Conservation (phyloP, 2,797 vertebrate species). For the Chelmon rostratus region DNA sequence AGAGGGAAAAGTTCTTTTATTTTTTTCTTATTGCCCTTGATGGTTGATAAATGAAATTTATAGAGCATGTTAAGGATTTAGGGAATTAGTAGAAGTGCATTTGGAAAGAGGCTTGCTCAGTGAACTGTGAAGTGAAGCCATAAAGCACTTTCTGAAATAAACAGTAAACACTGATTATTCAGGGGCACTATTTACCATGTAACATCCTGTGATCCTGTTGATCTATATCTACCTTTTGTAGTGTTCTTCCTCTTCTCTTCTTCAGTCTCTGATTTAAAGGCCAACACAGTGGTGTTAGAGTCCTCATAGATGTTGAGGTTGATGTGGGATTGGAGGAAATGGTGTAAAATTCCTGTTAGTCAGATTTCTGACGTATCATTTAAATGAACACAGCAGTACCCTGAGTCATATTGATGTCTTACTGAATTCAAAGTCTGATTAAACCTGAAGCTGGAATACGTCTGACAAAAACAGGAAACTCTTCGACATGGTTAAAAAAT, state of each 20-base stretch:
- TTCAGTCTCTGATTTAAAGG: constrained; percentile 8
- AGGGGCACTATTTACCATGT: constrained; percentile 31
- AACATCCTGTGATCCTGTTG: constrained; percentile 29
- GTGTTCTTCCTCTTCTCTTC: constrained; percentile 9
- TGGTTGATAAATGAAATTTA: constrained; percentile 55
- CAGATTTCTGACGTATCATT: constrained; percentile 1
- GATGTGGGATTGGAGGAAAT: not conserved
- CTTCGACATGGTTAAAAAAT: not conserved
- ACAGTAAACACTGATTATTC: constrained; percentile 57
- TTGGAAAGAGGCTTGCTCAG: constrained; percentile 24
- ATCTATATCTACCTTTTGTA: constrained; percentile 41
- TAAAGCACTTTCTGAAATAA: constrained; percentile 58
- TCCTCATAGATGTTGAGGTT: not conserved
- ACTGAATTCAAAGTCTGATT: not conserved
- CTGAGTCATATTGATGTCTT: not conserved
- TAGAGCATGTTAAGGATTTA: constrained; percentile 52
- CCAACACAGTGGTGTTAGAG: constrained; percentile 4
- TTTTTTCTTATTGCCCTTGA: constrained; percentile 10
- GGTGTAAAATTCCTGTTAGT: constrained; percentile 22
- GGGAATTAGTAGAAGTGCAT: constrained; percentile 44
- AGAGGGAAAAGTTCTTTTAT: constrained; percentile 38
- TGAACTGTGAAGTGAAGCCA: constrained; percentile 51
- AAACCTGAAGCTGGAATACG: constrained; percentile 2
- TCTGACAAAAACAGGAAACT: not conserved
- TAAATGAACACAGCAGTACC: not conserved